Percentiles rank a stretch among this genome's conserved stretches.
Evolutionary conservation across 2,113 vertebrate species (phyloP).

Genomic region (Calypte anna): DNA sequence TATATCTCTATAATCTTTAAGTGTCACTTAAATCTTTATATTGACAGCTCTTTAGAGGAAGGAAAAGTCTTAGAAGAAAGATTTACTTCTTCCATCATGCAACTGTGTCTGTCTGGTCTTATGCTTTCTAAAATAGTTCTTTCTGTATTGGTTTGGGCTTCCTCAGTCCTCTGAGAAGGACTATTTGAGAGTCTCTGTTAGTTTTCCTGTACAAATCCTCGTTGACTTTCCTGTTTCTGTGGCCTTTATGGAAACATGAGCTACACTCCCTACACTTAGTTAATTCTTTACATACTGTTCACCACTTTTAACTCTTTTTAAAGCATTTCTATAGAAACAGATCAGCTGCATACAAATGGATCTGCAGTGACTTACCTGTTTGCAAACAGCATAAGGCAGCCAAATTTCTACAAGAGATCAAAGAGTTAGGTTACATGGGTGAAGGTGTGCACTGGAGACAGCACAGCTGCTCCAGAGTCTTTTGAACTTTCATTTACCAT

Average conservation of each 20-base stretch:
- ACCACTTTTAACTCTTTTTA: background rate
- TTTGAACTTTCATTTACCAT: conserved; percentile 31
- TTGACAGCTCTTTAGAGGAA: background rate
- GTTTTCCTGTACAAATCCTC: background rate
- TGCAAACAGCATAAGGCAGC: conserved; percentile 11
- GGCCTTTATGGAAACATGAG: background rate
- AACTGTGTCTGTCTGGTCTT: background rate
- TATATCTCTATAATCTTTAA: background rate
- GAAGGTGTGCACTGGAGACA: conserved; percentile 7
- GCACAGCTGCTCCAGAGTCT: conserved; percentile 30
- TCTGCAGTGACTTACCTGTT: background rate
- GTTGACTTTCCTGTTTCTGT: background rate
- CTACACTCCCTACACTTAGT: background rate
- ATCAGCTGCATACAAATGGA: background rate
- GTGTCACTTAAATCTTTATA: background rate
- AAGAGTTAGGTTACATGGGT: background rate
- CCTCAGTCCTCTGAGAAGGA: background rate
- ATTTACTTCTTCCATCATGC: background rate
- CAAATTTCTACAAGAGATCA: conserved; percentile 20
- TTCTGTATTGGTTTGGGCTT: background rate
- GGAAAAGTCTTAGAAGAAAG: background rate
- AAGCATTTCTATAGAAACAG: background rate
- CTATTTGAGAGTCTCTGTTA: background rate
- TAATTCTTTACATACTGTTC: background rate
- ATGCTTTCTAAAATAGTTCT: background rate